Conservation (phyloP, 2,888 invertebrate genomes). For the Ctena decussata region DNA sequence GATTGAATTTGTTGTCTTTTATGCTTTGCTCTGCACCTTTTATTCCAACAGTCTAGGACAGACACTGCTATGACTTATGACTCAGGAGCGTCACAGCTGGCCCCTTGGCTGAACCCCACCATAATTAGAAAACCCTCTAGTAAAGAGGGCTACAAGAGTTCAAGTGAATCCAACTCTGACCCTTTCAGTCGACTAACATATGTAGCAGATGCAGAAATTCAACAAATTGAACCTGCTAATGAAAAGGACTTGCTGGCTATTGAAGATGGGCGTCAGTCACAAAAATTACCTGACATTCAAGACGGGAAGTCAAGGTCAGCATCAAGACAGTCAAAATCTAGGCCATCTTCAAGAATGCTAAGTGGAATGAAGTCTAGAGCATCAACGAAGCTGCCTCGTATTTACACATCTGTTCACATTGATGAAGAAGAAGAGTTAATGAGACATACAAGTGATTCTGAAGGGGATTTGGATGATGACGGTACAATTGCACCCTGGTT, state of each 20-base stretch:
- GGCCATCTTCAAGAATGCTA: conserved; percentile 43
- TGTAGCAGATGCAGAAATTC: conserved; percentile 44
- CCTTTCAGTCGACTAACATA: conserved; percentile 36
- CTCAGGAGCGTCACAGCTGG: conserved; percentile 16
- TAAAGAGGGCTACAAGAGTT: conserved; percentile 2
- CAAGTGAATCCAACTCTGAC: conserved; percentile 5
- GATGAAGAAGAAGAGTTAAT: conserved; percentile 24
- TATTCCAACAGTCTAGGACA: conserved; percentile 11
- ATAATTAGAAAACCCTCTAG: not conserved
- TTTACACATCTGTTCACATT: conserved; percentile 23
- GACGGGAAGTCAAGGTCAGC: not conserved
- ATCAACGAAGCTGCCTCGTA: conserved; percentile 26
- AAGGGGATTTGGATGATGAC: conserved; percentile 12
- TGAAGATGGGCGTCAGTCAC: not conserved
- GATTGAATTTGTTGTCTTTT: too few species aligned
- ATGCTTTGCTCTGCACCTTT: too few species aligned
- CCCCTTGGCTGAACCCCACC: conserved; percentile 49
- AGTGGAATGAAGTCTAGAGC: not conserved
- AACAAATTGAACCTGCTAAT: conserved; percentile 16
- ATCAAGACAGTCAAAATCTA: conserved; percentile 30
- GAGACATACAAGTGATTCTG: not conserved
- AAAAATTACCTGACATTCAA: not conserved
- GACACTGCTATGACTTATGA: conserved; percentile 6
- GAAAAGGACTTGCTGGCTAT: not conserved
- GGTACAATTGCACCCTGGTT: conserved; percentile 40